Evolutionary conservation across 30 jellyfish, hydroid and myxozoan species (phyloP), one percentile per base, ranked within the genome.

Genomic region (Chrysaora quinquecirrha): DNA sequence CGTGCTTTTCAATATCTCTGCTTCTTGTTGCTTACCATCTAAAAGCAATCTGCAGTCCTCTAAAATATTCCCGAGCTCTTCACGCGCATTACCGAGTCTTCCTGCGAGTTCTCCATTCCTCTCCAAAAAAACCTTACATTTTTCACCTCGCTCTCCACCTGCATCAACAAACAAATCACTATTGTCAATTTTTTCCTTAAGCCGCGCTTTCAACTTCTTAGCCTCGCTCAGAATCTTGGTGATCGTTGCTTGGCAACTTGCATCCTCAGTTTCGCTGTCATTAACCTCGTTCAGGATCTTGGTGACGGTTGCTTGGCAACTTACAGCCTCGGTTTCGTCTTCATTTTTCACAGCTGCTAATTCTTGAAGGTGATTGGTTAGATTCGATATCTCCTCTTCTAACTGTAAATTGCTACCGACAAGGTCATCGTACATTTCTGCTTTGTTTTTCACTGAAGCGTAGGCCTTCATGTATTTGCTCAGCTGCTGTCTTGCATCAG

Each of bases 401-500:
- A 82, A 43, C 1, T 82, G 83, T 3, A 82, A 64, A 1, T 56
- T 82, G 64, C 85, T 66, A 19, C 92, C 92, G 18, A 52, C 80
- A 65, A 82, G 69, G 20, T 82, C 92, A 35, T 69, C 92, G 31
- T 82, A 69, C 79, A 50, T 50, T 29, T 69, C 92, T n/a, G 85
- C 92, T 60, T 82, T 68, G 9, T 24, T 58, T 65, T 82, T 68
- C 19, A 76, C 64, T 23, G 43, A 76, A 2, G 72, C 68, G 47
- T 64, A 71, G 56, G 66, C 48, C 48, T 27, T 71, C 92, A 82
- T 70, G 64, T n/a, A 82, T 38, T 18, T 50, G 62, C 92, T 82
- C 58, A 68, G 92, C 28, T 70, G 47, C 33, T 71, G 77, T 74
- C 83, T 68, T 82, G 85, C 66, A 11, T 82, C 85, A 19, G 80